These are phyloP conservation scores for Seladonia tumulorum DNA, from an alignment of 2,888 invertebrate genomes.

Conservation along the genomic window DNA sequence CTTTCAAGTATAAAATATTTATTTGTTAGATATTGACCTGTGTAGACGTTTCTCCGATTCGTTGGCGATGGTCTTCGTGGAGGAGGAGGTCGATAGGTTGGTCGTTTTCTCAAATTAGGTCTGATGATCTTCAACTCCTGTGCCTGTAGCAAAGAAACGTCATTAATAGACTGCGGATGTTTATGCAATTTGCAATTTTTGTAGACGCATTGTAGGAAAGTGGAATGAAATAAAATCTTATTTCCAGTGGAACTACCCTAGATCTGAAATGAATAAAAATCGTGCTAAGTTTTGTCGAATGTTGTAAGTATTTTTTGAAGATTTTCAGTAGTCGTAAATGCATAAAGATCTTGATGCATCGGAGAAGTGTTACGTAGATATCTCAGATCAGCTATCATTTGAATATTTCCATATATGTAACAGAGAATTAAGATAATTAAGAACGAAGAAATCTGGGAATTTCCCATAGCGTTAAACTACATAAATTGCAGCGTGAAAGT, in stretches of 20 bases:
- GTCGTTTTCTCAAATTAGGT: conserved; percentile 74
- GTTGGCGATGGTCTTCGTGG: conserved; percentile 66
- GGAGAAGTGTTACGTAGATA: no score
- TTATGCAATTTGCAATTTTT: no score
- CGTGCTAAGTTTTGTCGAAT: no score
- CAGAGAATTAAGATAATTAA: no score
- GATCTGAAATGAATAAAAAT: no score
- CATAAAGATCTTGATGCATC: no score
- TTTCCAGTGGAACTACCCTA: no score
- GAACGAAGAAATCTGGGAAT: neutral
- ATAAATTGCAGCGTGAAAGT: conserved; percentile 61
- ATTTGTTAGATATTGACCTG: conserved; percentile 69
- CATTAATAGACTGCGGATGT: neutral
- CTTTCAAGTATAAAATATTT: neutral
- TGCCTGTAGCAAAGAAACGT: conserved; percentile 73
- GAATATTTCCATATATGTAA: neutral
- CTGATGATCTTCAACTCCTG: conserved; percentile 78
- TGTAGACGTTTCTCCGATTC: conserved; percentile 80
- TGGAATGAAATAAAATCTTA: no score
- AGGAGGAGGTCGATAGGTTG: conserved; percentile 71
- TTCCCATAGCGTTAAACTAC: conserved; percentile 36
- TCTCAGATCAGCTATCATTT: neutral
- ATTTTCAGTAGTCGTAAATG: no score
- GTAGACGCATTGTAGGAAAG: no score
- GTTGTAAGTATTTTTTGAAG: no score